Percentiles rank a stretch among this genome's conserved stretches.
These are phyloP conservation scores for Campoplex capitator DNA, from an alignment of 2,888 invertebrate genomes.

Conservation along the genomic window DNA sequence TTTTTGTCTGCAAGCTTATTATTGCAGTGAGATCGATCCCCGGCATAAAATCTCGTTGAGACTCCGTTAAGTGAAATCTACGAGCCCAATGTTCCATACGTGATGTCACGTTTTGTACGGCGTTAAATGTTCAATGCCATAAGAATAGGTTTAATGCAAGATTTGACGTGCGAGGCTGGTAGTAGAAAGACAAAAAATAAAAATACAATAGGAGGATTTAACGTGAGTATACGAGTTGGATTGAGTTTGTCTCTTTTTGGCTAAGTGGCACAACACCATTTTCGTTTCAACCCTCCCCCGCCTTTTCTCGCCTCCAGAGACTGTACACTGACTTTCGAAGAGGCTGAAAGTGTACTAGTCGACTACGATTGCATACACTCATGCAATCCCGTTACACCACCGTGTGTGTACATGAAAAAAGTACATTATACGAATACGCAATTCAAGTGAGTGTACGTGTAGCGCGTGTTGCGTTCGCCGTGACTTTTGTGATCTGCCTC, in stretches of 20 bases:
- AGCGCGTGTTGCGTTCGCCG: conserved; percentile 74
- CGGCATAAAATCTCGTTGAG: conserved; percentile 3
- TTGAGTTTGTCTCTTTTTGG: conserved; percentile 51
- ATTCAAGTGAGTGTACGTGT: conserved; percentile 21
- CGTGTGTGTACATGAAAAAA: conserved; percentile 14
- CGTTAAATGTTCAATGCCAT: conserved; percentile 63
- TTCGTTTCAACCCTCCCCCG: conserved; percentile 81
- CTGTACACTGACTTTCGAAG: conserved; percentile 73
- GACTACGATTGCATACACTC: conserved; percentile 26
- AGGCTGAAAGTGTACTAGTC: conserved; percentile 54
- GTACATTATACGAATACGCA: conserved; percentile 38
- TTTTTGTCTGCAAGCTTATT: background rate
- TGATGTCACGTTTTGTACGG: background rate
- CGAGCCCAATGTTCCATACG: conserved; percentile 7
- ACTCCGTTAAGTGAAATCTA: conserved; percentile 25
- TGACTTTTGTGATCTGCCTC: conserved; percentile 81
- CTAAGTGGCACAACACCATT: conserved; percentile 84
- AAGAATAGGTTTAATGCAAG: conserved; percentile 24
- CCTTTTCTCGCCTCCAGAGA: conserved; percentile 79
- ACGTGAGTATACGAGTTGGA: conserved; percentile 46
- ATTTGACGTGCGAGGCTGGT: conserved; percentile 49
- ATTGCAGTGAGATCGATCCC: background rate
- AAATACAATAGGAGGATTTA: conserved; percentile 27
- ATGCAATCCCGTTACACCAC: conserved; percentile 37
- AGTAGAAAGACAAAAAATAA: conserved; percentile 56